Conservation (phyloP, 2,888 invertebrate genomes). For the Carabus problematicus region DNA sequence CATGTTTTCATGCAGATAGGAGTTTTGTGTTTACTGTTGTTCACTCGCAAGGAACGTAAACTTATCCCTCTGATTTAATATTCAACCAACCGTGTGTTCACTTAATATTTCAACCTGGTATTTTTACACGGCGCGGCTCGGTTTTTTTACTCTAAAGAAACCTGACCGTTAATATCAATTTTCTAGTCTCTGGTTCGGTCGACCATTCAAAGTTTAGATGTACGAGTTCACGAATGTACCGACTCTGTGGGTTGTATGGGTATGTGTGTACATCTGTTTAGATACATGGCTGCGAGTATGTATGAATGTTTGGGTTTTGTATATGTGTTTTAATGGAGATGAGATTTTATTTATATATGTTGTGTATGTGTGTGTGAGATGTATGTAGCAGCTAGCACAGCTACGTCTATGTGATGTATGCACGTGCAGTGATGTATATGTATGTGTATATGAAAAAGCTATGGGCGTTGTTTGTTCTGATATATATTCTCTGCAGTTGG, state of each 20-base stretch:
- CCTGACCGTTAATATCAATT: conserved; percentile 32
- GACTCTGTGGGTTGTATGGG: neutral
- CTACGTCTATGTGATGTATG: no score
- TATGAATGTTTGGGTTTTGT: neutral
- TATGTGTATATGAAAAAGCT: no score
- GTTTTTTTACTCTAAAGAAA: conserved; percentile 15
- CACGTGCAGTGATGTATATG: no score
- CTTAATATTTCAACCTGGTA: neutral
- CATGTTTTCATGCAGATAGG: no score
- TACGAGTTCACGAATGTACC: conserved; percentile 8
- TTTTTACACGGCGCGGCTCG: conserved; percentile 18
- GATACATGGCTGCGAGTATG: neutral
- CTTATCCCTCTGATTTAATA: no score
- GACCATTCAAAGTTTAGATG: conserved; percentile 2
- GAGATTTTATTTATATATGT: no score
- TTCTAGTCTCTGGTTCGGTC: neutral
- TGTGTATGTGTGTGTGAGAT: no score
- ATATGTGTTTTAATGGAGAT: no score
- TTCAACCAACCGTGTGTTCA: no score
- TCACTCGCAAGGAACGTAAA: no score
- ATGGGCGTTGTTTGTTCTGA: neutral
- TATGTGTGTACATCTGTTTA: neutral
- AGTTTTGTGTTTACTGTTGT: no score
- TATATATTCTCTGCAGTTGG: conserved; percentile 69
- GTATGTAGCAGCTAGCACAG: no score